Evolutionary conservation across 2,888 invertebrate species (phyloP), one percentile per base, ranked within the genome.

Genomic region (Phortica okadai): DNA sequence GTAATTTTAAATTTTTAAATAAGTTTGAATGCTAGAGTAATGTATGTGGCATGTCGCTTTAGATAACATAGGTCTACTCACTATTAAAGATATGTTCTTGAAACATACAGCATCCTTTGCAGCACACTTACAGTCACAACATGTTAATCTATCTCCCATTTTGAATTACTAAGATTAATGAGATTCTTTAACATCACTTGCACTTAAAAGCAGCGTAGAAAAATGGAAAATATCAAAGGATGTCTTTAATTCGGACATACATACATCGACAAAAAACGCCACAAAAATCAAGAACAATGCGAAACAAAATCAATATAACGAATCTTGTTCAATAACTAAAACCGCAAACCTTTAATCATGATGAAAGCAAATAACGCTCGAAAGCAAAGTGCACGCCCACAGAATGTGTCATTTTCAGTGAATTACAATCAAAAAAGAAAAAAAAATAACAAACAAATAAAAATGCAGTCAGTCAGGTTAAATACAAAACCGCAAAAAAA

Each of bases 331-430:
- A 62, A 62, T 62, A 62, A 62, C 16, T 25, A 21, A 16, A 11
- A 62, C 62, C 62, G n/a, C 62, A 62, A 62, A 4, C 1, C n/a
- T 62, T 62, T 62, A 25, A 10, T 62, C 62, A 21, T 62, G 21
- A 21, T 62, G 10, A 62, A 62, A 16, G 25, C n/a, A 25, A 62
- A 62, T 62, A 62, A 62, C 25, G 62, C 62, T 25, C 62, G 21
- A 62, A 16, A 62, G 21, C 62, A 21, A 62, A 62, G 25, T 21
- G 6, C 6, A 62, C 4, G 50, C n/a, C 62, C 25, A 8, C 33
- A 62, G 7, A 62, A 25, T 62, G 62, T 62, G 62, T 7, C 21
- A 25, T 62, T 62, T 62, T 62, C n/a, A 62, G 25, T 11, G 10
- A 62, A 56, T 5, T 6, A 3, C 16, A 16, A 6, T 5, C 7